phyloP scores from a whole-genome alignment of 2,888 invertebrate species.

The Eupithecia abbreviata region DNA sequence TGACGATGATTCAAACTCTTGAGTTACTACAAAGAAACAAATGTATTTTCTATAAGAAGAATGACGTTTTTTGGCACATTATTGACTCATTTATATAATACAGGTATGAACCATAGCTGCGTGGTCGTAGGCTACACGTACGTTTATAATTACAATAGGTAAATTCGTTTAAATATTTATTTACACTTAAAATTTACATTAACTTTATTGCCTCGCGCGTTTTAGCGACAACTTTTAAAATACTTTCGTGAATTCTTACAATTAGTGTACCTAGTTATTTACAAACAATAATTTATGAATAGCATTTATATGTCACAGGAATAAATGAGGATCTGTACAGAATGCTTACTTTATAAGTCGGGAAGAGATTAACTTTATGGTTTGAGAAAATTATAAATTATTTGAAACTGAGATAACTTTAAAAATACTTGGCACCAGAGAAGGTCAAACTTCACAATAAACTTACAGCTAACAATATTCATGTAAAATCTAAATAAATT shows the following conservation, averaged over 20 bases:
- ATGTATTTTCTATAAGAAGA: background rate
- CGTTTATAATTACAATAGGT: slow-evolving; percentile 68
- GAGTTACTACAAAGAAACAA: background rate
- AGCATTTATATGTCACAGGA: slow-evolving; percentile 11
- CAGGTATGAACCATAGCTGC: slow-evolving; percentile 39
- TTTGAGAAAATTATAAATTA: background rate
- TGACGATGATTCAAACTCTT: background rate
- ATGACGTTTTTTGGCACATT: slow-evolving; percentile 13
- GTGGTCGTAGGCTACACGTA: slow-evolving; percentile 63
- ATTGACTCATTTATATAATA: slow-evolving; percentile 16
- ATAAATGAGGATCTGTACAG: background rate
- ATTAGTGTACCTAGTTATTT: slow-evolving; percentile 47
- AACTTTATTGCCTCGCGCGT: slow-evolving; percentile 68
- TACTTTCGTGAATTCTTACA: slow-evolving; percentile 37
- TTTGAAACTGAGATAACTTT: background rate
- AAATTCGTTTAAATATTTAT: slow-evolving; percentile 83
- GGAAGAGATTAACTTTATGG: background rate
- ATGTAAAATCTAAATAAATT: slow-evolving; percentile 67
- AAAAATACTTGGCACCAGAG: slow-evolving; percentile 40
- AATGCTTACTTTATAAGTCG: background rate
- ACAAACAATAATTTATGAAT: slow-evolving; percentile 45
- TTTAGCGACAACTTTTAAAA: slow-evolving; percentile 45
- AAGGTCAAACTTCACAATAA: slow-evolving; percentile 35
- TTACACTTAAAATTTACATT: slow-evolving; percentile 70
- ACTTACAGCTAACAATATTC: slow-evolving; percentile 35